Base-by-base conservation (phyloP, 2,113 vertebrate genomes). In the Petaurus breviceps region DNA sequence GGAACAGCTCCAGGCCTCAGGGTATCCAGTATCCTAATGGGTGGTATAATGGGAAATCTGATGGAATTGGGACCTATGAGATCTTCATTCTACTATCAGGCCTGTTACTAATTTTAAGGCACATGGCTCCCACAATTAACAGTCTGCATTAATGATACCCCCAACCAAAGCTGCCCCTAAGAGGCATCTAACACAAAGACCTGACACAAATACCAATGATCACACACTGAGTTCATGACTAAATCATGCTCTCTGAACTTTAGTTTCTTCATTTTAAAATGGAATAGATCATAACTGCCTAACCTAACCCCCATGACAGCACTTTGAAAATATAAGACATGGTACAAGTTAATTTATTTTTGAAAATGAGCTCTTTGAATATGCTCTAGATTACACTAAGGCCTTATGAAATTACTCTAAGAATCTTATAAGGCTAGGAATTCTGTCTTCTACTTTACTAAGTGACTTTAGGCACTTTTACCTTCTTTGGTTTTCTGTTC, bases 331-430 rank as follows among this genome's bases (percentile, higher is more conserved):
- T 51, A 54, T 26, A 54, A 96, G 91, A 9, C 68, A 84, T 43
- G n/a, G n/a, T n/a, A 43, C 6, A 3, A 84, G 68, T 43, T 84
- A 84, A 43, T 84, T 8, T 84, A 68, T 49, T 92, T 94, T 91
- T 51, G 3, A 47, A 93, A 90, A 46, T 92, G 0, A 94, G 3
- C 54, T 50, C 95, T 46, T 92, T 92, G 47, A 96, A 61, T 7
- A 84, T 84, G 93, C 55, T 96, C 68, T 43, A 84, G 37, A 16
- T 84, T 43, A 22, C 19, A 93, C 25, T n/a, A 52, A 91, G 91
- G 49, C 47, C 26, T 97, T 50, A 53, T 23, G 16, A 23, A 51
- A n/a, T 68, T 95, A 93, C 96, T 51, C 22, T 10, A 68, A 61
- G 90, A 94, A 53, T 51, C 95, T 43, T 68, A 95, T 68, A 5